phyloP scores from a whole-genome alignment of 1,140 invertebrate species.

The Anastrepha ludens region DNA sequence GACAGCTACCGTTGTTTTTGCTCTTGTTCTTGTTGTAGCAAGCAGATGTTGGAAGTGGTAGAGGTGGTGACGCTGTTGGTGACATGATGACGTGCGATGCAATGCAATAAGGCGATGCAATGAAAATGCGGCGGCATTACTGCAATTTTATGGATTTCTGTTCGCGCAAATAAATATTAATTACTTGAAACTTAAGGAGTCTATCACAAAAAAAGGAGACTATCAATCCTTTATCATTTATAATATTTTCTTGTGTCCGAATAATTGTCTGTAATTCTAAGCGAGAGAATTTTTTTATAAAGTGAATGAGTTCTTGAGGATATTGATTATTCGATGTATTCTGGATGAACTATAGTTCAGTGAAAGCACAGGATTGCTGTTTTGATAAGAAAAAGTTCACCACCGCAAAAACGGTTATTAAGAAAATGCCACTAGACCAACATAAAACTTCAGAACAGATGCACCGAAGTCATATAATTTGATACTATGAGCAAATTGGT shows the following conservation, averaged over 20 bases:
- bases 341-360: too few relatives aligned
- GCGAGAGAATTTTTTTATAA: too few relatives aligned
- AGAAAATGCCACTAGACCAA: too few relatives aligned
- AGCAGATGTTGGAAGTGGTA: not conserved
- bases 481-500: too few relatives aligned
- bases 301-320: too few relatives aligned
- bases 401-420: too few relatives aligned
- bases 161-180: constrained; percentile 35
- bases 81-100: constrained; percentile 37
- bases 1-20: constrained; percentile 40
- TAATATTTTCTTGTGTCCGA: not conserved
- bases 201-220: not conserved
- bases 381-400: too few relatives aligned
- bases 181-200: not conserved
- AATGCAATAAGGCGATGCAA: constrained; percentile 33
- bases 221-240: not conserved
- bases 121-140: not conserved
- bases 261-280: too few relatives aligned
- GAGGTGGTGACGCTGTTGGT: constrained; percentile 30
- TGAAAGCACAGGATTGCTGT: too few relatives aligned
- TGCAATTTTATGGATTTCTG: constrained; percentile 29
- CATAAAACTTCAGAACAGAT: too few relatives aligned
- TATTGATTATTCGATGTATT: too few relatives aligned
- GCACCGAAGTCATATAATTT: too few relatives aligned
- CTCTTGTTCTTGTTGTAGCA: not conserved